Conservation (phyloP, 2,113 vertebrate genomes). For the Anhinga rufa region DNA sequence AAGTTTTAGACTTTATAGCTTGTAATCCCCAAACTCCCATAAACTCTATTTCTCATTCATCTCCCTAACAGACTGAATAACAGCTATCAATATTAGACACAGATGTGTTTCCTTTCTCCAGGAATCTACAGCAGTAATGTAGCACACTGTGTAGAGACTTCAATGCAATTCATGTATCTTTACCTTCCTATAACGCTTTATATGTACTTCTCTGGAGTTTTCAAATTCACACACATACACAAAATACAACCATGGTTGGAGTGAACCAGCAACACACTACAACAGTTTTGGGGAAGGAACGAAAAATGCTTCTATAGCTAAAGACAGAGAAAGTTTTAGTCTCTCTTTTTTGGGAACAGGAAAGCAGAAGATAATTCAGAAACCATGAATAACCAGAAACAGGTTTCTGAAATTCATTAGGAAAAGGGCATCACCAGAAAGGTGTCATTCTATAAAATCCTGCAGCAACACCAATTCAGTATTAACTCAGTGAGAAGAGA, state of each 20-base stretch:
- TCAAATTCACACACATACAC: not conserved
- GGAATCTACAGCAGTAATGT: not conserved
- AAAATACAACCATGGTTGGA: not conserved
- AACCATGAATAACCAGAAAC: not conserved
- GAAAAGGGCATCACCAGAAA: not conserved
- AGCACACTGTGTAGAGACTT: not conserved
- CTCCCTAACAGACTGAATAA: constrained; percentile 48
- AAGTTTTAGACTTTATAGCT: constrained; percentile 70
- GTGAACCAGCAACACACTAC: not conserved
- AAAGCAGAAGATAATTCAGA: not conserved
- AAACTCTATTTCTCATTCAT: constrained; percentile 66
- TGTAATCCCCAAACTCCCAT: constrained; percentile 74
- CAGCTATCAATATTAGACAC: not conserved
- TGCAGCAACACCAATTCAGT: not conserved
- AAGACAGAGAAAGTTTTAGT: not conserved
- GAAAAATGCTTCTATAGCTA: not conserved
- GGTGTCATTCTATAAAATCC: not conserved
- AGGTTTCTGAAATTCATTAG: not conserved
- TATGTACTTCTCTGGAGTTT: not conserved
- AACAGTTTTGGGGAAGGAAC: not conserved
- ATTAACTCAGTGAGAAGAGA: not conserved
- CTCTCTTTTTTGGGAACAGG: not conserved
- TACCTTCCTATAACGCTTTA: not conserved
- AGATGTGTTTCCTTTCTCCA: not conserved
- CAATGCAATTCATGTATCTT: not conserved